phyloP scores from a whole-genome alignment of 2,797 vertebrate species.

The Geotrypetes seraphini region DNA sequence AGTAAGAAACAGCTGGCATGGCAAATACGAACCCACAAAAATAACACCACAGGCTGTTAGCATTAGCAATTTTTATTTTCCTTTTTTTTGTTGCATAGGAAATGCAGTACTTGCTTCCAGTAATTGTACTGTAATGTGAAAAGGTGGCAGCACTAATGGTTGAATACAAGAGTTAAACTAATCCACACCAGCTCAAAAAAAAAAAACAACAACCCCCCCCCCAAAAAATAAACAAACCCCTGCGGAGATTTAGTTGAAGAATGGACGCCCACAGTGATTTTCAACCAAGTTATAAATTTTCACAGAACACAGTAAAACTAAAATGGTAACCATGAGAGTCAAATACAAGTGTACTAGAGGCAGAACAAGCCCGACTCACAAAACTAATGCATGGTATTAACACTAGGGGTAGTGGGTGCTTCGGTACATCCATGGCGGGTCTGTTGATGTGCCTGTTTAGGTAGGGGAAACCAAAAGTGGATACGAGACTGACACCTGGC shows the following conservation, averaged over 20 bases:
- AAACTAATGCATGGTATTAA: slow-evolving; percentile 55
- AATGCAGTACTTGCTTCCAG: slow-evolving; percentile 97
- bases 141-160: slow-evolving; percentile 85
- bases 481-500: no score
- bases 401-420: no score
- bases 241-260: slow-evolving; percentile 74
- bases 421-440: no score
- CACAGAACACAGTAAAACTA: slow-evolving; percentile 71
- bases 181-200: slow-evolving; percentile 80
- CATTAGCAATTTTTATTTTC: slow-evolving; percentile 96
- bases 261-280: slow-evolving; percentile 77
- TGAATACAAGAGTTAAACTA: slow-evolving; percentile 78
- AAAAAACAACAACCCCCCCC: no score
- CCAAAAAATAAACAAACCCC: no score
- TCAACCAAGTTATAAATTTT: slow-evolving; percentile 78
- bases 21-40: no score
- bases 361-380: slow-evolving; percentile 68
- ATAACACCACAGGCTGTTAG: slow-evolving; percentile 53
- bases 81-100: slow-evolving; percentile 96
- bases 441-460: no score
- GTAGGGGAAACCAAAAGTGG: no score
- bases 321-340: slow-evolving; percentile 74
- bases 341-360: slow-evolving; percentile 75
- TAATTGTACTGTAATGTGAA: slow-evolving; percentile 88
- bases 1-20: no score